Evolutionary conservation across 2,797 vertebrate species (phyloP), one percentile per base, ranked within the genome.

Genomic region (Leptatherina wallacei): DNA sequence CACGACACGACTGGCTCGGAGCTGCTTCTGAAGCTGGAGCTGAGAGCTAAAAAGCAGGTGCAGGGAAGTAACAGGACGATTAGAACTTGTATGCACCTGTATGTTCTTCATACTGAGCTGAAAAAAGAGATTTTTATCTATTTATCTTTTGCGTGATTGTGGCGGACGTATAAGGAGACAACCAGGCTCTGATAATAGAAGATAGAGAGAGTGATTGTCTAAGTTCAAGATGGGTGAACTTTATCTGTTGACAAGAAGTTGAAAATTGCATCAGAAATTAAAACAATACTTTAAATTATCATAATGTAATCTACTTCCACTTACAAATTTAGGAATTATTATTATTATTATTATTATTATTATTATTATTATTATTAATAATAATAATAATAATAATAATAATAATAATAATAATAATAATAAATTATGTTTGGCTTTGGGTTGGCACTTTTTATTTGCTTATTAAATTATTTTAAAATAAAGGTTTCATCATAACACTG

Each of bases 21-120:
- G 84, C 80, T n/a, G 80, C 68, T 63, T 78, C 55, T 60, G 68
- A 85, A 85, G 84, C 84, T 84, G 78, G 80, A 81, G 65, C 65
- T 33, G 61, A 67, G 67, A 57, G 65, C 2, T 55, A 71, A 73
- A 67, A 69, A 61, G 69, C 10, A 24, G 85, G 33, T 63, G 59
- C 22, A 62, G 60, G 32, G 32, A 64, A 68, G 44, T 60, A 56
- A 73, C 56, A 51, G 22, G 38, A 68, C 24, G 55, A 14, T 18
- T 73, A 20, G 22, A 60, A 68, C 44, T 58, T 54, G 16, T 66
- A 68, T 22, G 61, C 62, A 75, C 69, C 71, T 87, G 61, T 61
- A 71, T 18, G 20, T 60, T 86, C 74, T 56, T 63, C 20, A 57
- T 9, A 52, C 27, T 65, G 54, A 33, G 40, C 8, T 47, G 12